A percentile compares a stretch with the other conserved stretches of the same genome.
Evolutionary conservation across 2,888 invertebrate species (phyloP).

Genomic region (Drosophila falleni): DNA sequence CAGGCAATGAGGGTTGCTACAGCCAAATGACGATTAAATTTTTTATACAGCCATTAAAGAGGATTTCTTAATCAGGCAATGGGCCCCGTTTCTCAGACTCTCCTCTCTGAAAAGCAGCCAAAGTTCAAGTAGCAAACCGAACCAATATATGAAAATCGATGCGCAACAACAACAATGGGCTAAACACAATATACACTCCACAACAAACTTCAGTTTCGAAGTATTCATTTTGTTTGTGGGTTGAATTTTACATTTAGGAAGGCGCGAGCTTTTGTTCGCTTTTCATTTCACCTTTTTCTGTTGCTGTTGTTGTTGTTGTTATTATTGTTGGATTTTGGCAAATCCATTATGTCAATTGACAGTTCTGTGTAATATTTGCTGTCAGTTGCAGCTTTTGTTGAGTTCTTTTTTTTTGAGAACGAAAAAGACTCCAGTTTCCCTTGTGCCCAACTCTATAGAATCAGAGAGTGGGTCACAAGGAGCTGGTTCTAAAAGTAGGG

Average conservation of each 20-base stretch:
- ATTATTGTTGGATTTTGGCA: conserved; percentile 62
- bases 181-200: conserved; percentile 52
- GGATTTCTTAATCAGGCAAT: conserved; percentile 61
- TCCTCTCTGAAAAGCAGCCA: conserved; percentile 15
- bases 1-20: conserved; percentile 48
- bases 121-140: conserved; percentile 55
- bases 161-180: conserved; percentile 41
- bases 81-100: conserved; percentile 23
- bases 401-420: conserved; percentile 49
- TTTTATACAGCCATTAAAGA: conserved; percentile 47
- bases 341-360: conserved; percentile 85
- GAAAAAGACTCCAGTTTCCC: conserved; percentile 33
- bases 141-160: conserved; percentile 64
- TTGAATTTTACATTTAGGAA: conserved; percentile 39
- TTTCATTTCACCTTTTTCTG: conserved; percentile 67
- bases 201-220: conserved; percentile 60
- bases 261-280: conserved; percentile 73
- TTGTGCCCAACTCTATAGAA: conserved; percentile 22
- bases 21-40: conserved; percentile 27
- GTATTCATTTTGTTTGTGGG: conserved; percentile 40
- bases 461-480: conserved; percentile 16
- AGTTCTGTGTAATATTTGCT: conserved; percentile 84
- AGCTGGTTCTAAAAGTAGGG: conserved; percentile 32
- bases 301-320: conserved; percentile 42
- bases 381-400: conserved; percentile 84